Percentiles rank a stretch among this genome's conserved stretches.
These are phyloP conservation scores for Mesoligia furuncula DNA, from an alignment of 2,888 invertebrate genomes.

Conservation along the genomic window DNA sequence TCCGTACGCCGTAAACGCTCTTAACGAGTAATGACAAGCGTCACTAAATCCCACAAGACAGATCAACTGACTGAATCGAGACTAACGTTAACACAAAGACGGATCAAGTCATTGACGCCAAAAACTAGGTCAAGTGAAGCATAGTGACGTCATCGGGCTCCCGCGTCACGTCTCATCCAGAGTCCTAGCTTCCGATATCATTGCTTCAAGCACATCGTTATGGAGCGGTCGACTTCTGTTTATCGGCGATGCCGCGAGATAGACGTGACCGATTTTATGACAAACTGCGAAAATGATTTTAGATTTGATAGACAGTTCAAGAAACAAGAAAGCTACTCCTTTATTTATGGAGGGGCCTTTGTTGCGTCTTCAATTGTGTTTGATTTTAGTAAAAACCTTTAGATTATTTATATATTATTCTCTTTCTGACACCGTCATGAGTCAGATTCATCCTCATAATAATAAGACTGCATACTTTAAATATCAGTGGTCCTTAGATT, in stretches of 20 bases:
- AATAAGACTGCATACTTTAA: not conserved
- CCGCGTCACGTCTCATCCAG: constrained; percentile 13
- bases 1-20: too few relatives aligned
- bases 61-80: constrained; percentile 6
- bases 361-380: not conserved
- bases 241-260: constrained; percentile 18
- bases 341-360: not conserved
- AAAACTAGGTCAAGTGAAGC: constrained; percentile 35
- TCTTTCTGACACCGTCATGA: not conserved
- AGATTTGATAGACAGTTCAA: constrained; percentile 16
- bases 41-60: constrained; percentile 3
- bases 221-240: constrained; percentile 14
- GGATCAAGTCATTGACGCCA: constrained; percentile 29
- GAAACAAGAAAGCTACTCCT: not conserved
- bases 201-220: constrained; percentile 43
- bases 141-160: constrained; percentile 25
- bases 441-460: not conserved
- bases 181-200: constrained; percentile 37
- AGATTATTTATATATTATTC: not conserved
- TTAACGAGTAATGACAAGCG: constrained; percentile 4
- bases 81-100: not conserved
- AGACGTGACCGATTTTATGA: constrained; percentile 32
- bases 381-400: not conserved
- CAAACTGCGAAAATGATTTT: constrained; percentile 18
- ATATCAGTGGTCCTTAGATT: not conserved